A percentile compares a stretch with the other conserved stretches of the same genome.
Conservation (phyloP, 2,888 invertebrate species). For the Hirtodrosophila duncani region DNA sequence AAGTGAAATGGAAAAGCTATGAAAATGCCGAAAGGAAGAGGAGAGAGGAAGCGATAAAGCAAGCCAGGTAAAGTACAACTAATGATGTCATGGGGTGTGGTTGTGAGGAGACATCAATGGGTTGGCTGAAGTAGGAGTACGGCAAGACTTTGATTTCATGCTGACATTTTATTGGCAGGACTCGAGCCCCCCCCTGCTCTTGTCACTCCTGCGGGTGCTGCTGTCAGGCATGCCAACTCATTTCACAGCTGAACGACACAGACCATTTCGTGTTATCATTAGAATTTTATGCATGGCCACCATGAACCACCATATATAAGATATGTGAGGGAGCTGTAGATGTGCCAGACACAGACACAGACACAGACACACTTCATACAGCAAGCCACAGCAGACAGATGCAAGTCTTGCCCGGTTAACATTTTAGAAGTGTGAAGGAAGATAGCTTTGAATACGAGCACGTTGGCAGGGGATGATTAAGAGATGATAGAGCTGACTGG, state of each 20-base stretch:
- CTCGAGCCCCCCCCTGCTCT: background rate
- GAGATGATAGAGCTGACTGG: too few relatives aligned
- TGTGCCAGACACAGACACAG: slow-evolving; percentile 3
- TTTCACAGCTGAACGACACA: slow-evolving; percentile 48
- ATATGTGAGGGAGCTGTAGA: slow-evolving; percentile 14
- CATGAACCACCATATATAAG: too few relatives aligned
- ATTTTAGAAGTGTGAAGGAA: too few relatives aligned
- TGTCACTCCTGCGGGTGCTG: background rate
- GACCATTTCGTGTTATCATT: slow-evolving; percentile 33
- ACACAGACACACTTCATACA: background rate
- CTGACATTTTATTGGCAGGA: slow-evolving; percentile 57
- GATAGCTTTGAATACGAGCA: too few relatives aligned
- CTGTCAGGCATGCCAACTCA: slow-evolving; percentile 33
- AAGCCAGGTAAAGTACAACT: slow-evolving; percentile 13
- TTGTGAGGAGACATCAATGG: background rate
- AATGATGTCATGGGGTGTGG: slow-evolving; percentile 3
- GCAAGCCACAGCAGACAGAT: too few relatives aligned
- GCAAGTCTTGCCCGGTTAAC: too few relatives aligned
- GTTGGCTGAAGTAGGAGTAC: background rate
- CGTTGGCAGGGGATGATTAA: too few relatives aligned
- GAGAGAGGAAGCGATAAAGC: slow-evolving; percentile 16
- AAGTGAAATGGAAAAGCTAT: slow-evolving; percentile 60
- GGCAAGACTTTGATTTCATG: slow-evolving; percentile 32
- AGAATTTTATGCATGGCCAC: slow-evolving; percentile 37
- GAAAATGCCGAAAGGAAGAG: slow-evolving; percentile 34